Evolutionary conservation across 2,797 vertebrate genomes (phyloP), one percentile per base, ranked within the genome.

Genomic region (Moxostoma hubbsi): DNA sequence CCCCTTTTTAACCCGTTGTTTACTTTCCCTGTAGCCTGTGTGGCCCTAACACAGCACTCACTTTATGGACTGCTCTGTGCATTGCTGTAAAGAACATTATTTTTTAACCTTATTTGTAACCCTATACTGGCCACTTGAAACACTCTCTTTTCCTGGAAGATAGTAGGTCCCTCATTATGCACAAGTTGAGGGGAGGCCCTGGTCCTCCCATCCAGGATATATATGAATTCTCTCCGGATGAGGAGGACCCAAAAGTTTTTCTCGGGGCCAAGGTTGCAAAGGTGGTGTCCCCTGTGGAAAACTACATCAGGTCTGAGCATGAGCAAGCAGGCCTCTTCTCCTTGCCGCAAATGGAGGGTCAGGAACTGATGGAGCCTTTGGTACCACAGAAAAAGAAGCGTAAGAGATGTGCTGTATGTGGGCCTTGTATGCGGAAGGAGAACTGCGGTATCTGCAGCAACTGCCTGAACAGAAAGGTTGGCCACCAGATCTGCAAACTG

Each of bases 401-500:
- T 77, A 96, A 93, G 81, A 92, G 96, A 68, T 97, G 96, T 1
- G 94, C 95, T 0, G 45, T 79, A 10, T 98, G 96, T 50, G 75
- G 79, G 18, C 96, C 96, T 5, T 97, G 96, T 79, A 89, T 93
- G 62, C 90, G 91, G 59, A 93, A 88, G 61, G 92, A 93, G 53
- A 96, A 96, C 88, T 97, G 96, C 0, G 94, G 96, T 6, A 84
- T 85, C 43, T 98, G 96, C 45, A 86, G 86, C 75, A 96, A 93
- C 92, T 98, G 96, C 75, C 75, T 94, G 77, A 96, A 97, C 87
- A 94, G 96, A 72, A 94, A 92, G 85, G 95, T 93, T 0, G 92
- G 95, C 47, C 96, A 98, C 83, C 96, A 97, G 90, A 96, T 97
- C 88, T 98, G 96, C 91, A 96, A 93, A 82, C 90, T 95, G 85